Base-by-base conservation (phyloP, 2,797 vertebrate species). In the Sphaeramia orbicularis region DNA sequence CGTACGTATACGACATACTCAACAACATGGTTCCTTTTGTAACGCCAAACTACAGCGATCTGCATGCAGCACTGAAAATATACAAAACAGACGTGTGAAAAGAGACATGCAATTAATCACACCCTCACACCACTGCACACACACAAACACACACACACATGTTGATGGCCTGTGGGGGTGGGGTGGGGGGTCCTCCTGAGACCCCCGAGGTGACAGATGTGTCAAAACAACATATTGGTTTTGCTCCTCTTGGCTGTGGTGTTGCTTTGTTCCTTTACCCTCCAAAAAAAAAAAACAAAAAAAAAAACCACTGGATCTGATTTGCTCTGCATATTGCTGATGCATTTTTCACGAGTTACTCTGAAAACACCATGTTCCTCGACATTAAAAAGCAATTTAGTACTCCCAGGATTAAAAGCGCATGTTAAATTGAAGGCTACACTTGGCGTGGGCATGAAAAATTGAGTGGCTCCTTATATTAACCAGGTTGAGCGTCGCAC, bases 351-450 rank as follows among this genome's bases (percentile, higher is more conserved):
- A 96, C 90, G 78, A 94, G 92, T 93, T 92, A 94, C 94, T 95
- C 91, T 78, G 86, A 93, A 96, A 96, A 96, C 94, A 96, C 92
- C 92, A 84, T 95, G 95, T 96, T 96, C 93, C 94, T 95, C 92
- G 85, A 94, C 94, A 96, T 97, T 97, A 96, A 97, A 97, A 97
- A 95, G 95, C 96, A 95, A 96, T 97, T 96, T 96, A 94, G 94
- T 95, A 94, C 96, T 96, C 96, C 87, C 93, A 95, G 95, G 96
- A 97, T 97, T 96, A 96, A 96, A 96, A 96, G 95, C 93, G 95
- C 95, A 96, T 96, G 96, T 97, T 96, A 97, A 96, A 97, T 96
- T 96, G 95, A 97, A 97, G 95, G 96, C 96, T 96, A 95, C 96
- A 96, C 94, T 96, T 94, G 94, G 95, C 92, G 93, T 95, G 93